These are phyloP conservation scores for Liodrosophila aerea DNA, from an alignment of 2,888 invertebrate species.

Conservation along the genomic window DNA sequence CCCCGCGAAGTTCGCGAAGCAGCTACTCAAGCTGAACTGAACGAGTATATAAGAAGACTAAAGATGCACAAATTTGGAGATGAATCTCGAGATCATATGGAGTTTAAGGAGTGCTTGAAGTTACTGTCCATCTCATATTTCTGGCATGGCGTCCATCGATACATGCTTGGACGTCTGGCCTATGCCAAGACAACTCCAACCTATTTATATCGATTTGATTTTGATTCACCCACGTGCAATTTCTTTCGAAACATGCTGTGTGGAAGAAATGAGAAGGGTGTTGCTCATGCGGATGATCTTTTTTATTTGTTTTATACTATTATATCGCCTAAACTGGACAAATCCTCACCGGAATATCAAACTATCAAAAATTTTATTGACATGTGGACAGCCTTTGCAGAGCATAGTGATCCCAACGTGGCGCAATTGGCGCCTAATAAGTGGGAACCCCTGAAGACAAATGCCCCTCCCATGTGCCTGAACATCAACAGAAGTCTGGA, in stretches of 20 bases:
- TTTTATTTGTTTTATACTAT: slow-evolving; percentile 6
- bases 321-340: neutral
- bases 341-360: slow-evolving; percentile 1
- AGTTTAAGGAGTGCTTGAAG: neutral
- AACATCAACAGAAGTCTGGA: slow-evolving; percentile 1
- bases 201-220: slow-evolving; percentile 9
- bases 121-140: neutral
- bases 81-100: neutral
- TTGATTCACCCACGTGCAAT: slow-evolving; percentile 1
- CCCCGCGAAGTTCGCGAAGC: neutral
- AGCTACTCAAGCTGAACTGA: neutral
- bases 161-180: slow-evolving; percentile 2
- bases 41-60: neutral
- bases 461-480: neutral
- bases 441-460: neutral
- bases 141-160: slow-evolving; percentile 1
- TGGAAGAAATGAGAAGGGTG: neutral
- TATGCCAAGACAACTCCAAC: neutral
- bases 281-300: slow-evolving; percentile 5
- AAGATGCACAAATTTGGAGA: neutral
- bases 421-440: neutral
- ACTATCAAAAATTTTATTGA: neutral
- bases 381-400: slow-evolving; percentile 7
- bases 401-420: slow-evolving; percentile 4
- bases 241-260: slow-evolving; percentile 1